Evolutionary conservation across 2,113 vertebrate genomes (phyloP), one percentile per base, ranked within the genome.

Genomic region (Syrmaticus mikado): DNA sequence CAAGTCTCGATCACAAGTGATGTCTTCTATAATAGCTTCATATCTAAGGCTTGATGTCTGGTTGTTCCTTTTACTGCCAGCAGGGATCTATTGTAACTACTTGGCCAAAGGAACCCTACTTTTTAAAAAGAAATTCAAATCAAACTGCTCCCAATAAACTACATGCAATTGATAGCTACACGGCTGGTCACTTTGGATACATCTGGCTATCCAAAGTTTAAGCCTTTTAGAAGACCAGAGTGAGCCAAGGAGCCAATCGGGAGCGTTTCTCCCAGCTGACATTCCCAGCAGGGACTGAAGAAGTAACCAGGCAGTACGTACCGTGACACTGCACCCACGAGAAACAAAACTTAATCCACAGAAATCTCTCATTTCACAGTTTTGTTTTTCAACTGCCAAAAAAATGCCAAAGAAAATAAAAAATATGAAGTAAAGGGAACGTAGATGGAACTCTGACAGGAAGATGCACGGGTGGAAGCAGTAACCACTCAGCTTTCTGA

Each of bases 11-110:
- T 25, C 68, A 18, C 10, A 71, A 71, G 40, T 30, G 60, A 21
- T 7, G 3, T 22, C 46, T 78, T 46, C 32, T 74, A 1, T 20
- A 74, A 87, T 3, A n/a, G 28, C 17, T 58, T 66, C 27, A 38
- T 28, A 43, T 5, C 67, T 61, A 30, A 68, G 48, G 20, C 43
- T 72, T 66, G 9, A 78, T 28, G 24, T 10, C 52, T 81, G 60
- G 36, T 18, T 87, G 80, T 89, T 61, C 76, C 61, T 90, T 85
- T 45, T 20, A n/a, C 24, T 87, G 72, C 81, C 90, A 96, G 91
- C 43, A 91, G 57, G 89, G 65, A 40, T 24, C 88, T 94, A 53
- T 73, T 94, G 19, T 48, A 71, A 77, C 53, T 87, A 8, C 20
- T 38, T 62, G 36, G 25, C 25, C 61, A 64, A 40, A 77, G n/a